Evolutionary conservation across 2,113 vertebrate genomes (phyloP).

Genomic region (Morone saxatilis): DNA sequence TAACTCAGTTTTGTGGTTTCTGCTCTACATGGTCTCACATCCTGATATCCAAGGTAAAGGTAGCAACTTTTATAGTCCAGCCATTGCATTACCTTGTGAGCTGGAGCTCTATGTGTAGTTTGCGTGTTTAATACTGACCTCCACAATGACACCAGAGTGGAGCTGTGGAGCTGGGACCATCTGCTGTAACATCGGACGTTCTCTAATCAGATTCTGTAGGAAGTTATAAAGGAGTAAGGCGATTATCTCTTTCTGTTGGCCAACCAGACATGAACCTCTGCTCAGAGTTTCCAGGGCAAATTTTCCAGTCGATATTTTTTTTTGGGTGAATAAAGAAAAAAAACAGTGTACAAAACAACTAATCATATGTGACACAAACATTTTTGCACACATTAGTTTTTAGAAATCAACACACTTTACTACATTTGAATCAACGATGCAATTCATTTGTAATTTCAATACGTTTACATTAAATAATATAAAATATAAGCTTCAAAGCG

Average conservation of each 20-base stretch:
- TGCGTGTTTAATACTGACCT: not conserved
- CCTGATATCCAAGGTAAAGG: conserved; percentile 91
- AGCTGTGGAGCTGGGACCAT: not conserved
- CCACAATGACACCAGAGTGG: not conserved
- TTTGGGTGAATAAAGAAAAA: not conserved
- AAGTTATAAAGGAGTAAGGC: not conserved
- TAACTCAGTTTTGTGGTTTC: conserved; percentile 94
- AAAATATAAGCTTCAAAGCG: not conserved
- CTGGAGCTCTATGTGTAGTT: not conserved
- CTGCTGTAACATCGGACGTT: not conserved
- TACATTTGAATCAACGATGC: not conserved
- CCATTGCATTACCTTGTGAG: not conserved
- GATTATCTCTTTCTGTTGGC: not conserved
- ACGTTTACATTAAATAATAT: not conserved
- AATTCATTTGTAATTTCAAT: not conserved
- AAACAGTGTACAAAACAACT: not conserved
- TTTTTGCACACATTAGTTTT: not conserved
- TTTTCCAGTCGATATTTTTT: no score
- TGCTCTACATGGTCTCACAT: conserved; percentile 93
- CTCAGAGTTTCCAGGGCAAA: no score
- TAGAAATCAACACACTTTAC: not conserved
- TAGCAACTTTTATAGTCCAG: not conserved
- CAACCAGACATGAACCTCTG: not conserved
- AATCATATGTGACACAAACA: not conserved
- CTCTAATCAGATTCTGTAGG: not conserved